Conservation (phyloP, 2,888 invertebrate species). For the Melikaiella ostensackeni region DNA sequence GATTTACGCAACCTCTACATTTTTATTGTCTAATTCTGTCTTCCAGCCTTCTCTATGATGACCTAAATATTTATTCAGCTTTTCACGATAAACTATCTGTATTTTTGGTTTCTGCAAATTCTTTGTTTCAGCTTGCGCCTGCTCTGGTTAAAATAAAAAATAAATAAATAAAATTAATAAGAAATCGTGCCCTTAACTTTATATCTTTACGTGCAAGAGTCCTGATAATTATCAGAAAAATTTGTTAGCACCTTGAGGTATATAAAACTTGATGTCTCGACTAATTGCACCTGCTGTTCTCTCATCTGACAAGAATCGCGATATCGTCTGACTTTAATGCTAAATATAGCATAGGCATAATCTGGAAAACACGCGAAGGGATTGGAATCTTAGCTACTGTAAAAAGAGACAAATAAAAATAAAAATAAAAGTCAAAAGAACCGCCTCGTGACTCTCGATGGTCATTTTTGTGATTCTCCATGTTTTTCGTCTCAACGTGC, state of each 20-base stretch:
- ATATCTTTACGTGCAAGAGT: not conserved
- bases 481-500: not conserved
- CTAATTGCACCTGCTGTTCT: conserved; percentile 31
- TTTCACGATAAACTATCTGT: no score
- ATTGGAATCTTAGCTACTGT: conserved; percentile 17
- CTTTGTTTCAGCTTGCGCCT: no score
- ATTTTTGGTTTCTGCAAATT: no score
- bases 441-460: not conserved
- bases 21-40: no score
- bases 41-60: no score
- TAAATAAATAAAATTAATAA: not conserved
- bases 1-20: no score
- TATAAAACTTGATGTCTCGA: conserved; percentile 23
- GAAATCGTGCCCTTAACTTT: not conserved
- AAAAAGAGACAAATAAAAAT: not conserved
- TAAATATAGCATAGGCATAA: conserved; percentile 22
- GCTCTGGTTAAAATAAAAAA: no score
- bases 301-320: conserved; percentile 21
- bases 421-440: conserved; percentile 1
- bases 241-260: conserved; percentile 9
- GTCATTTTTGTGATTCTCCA: conserved; percentile 7
- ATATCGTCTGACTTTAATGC: not conserved
- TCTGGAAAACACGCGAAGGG: conserved; percentile 6
- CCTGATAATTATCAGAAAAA: not conserved
- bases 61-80: no score